A percentile compares a stretch with the other conserved stretches of the same genome.
These are phyloP conservation scores for Ceyx cyanopectus DNA, from an alignment of 2,113 vertebrate genomes.

Conservation along the genomic window DNA sequence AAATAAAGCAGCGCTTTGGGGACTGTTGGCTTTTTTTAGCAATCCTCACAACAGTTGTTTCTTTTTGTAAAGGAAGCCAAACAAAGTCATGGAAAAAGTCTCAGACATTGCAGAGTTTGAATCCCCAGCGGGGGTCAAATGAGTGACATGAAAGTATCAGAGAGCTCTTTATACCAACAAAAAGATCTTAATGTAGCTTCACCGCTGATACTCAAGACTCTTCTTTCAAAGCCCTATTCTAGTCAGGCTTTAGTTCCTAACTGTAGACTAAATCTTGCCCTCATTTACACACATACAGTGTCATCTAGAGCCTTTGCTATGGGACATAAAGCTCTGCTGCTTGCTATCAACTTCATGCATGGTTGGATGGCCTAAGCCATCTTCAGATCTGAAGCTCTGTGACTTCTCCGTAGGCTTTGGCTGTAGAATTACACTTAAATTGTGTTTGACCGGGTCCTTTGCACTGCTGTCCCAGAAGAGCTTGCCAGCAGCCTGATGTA, in stretches of 20 bases:
- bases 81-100: conserved; percentile 19
- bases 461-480: background rate
- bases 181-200: background rate
- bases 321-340: background rate
- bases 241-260: background rate
- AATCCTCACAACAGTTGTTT: conserved; percentile 43
- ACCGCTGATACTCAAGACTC: background rate
- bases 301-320: background rate
- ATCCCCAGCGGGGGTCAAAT: background rate
- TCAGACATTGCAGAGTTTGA: background rate
- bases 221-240: background rate
- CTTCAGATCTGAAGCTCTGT: background rate
- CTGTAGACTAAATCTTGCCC: background rate
- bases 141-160: conserved; percentile 22
- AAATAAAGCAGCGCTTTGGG: background rate
- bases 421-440: background rate
- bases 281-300: background rate
- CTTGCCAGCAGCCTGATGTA: background rate
- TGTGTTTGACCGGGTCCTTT: background rate
- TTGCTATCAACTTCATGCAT: background rate
- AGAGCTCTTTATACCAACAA: background rate
- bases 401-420: background rate
- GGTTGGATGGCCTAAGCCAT: background rate
- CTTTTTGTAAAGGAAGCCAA: conserved; percentile 47
- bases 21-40: conserved; percentile 34